Evolutionary conservation across 1,140 invertebrate species (phyloP), one percentile per base, ranked within the genome.

Genomic region (Acromyrmex echinatior): DNA sequence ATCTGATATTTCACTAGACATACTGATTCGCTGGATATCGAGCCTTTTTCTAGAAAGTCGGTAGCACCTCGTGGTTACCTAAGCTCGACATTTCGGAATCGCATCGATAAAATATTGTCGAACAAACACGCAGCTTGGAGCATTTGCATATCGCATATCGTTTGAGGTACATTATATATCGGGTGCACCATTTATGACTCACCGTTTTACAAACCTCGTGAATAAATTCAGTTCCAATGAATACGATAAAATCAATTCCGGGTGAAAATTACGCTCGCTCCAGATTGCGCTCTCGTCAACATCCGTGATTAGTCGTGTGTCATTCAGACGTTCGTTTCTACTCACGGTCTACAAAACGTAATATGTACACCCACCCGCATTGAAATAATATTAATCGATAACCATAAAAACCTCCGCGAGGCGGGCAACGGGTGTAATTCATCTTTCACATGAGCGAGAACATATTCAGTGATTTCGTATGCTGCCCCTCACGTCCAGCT

Each of bases 391-490:
- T 90, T 86, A 87, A 90, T 90, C 81, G 81, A 88, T 73, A 77
- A 86, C 31, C 81, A 65, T 90, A 88, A 91, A 31, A 91, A 80
- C 53, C 84, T 90, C 51, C 60, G 12, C 77, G 25, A 63, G 80
- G 77, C 77, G 62, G 49, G 65, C 81, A 53, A 51, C 14, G 39
- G 21, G 68, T 28, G 81, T 82, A 88, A 91, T 91, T 91, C 85
- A 91, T 91, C 86, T 79, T 68, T 86, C 66, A 70, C 9, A 80
- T 66, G 60, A 66, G 86, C 77, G 90, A 70, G 86, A 86, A 88
- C 85, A 60, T 87, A 87, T 90, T 90, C 89, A 86, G 76, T 90
- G 88, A 90, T 90, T 88, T 86, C 66, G 86, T 71, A 86, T 90
- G 82, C 86, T 86, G 79, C 63, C 86, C 82, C 84, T 91, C 86